These are phyloP conservation scores for Rotaria macrura DNA, from an alignment of 2,888 invertebrate genomes.

Conservation along the genomic window DNA sequence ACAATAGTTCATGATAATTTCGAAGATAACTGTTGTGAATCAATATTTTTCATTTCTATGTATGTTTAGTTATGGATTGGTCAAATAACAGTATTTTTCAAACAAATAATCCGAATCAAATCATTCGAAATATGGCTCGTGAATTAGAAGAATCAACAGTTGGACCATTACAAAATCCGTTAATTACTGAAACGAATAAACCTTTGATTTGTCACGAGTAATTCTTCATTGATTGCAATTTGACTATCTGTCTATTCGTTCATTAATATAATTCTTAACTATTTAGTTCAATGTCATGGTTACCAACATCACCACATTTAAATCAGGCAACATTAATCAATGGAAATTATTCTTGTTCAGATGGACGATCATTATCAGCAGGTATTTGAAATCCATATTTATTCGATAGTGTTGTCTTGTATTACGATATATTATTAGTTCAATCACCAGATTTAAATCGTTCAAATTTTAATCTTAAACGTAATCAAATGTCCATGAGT, in stretches of 20 bases:
- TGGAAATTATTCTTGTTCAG: background rate
- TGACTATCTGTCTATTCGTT: too few relatives aligned
- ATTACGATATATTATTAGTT: background rate
- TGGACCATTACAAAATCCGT: background rate
- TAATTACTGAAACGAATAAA: background rate
- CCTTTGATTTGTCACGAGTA: background rate
- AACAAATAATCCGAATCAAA: constrained; percentile 13
- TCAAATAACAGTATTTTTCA: background rate
- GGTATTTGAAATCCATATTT: background rate
- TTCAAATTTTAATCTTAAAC: background rate
- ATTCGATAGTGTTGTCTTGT: too few relatives aligned
- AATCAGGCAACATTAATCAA: background rate
- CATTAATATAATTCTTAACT: too few relatives aligned
- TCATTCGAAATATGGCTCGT: constrained; percentile 3
- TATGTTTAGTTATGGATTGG: background rate
- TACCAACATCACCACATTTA: background rate
- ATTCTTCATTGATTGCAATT: background rate
- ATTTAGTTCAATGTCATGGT: background rate
- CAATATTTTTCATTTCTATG: too few relatives aligned
- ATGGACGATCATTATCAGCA: background rate
- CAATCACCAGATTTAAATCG: background rate
- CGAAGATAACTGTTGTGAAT: too few relatives aligned
- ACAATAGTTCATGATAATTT: too few relatives aligned
- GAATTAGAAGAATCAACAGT: constrained; percentile 7
- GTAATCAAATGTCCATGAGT: background rate